phyloP scores from a whole-genome alignment of 2,113 vertebrate genomes.

The Melanostigma gelatinosum region DNA sequence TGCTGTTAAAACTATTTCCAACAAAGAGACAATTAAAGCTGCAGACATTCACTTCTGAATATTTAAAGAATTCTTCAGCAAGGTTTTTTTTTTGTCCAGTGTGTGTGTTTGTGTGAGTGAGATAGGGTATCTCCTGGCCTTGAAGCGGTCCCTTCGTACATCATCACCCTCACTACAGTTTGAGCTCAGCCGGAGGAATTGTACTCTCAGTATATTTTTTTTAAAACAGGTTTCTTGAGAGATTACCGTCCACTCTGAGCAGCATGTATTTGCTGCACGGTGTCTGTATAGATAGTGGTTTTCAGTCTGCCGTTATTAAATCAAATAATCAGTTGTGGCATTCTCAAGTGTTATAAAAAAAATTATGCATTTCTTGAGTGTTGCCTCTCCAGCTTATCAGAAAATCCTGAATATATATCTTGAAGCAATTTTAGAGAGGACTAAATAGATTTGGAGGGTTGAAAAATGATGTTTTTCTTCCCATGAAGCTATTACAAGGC shows the following conservation, averaged over 20 bases:
- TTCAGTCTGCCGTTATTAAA: background rate
- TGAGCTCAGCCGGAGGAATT: background rate
- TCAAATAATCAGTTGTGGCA: background rate
- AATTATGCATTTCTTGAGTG: background rate
- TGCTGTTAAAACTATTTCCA: background rate
- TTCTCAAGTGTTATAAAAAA: too few species aligned
- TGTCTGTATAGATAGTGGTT: background rate
- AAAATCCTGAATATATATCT: background rate
- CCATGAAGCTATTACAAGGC: background rate
- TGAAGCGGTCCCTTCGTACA: background rate
- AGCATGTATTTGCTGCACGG: background rate
- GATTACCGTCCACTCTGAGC: background rate
- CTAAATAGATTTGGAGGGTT: background rate
- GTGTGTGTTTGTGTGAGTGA: too few species aligned
- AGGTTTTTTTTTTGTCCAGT: background rate
- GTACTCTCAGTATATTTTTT: background rate
- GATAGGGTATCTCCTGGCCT: background rate
- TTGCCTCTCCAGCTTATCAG: background rate
- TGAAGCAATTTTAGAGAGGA: background rate
- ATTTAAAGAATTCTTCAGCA: background rate
- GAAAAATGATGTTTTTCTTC: background rate
- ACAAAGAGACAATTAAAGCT: constrained; percentile 5
- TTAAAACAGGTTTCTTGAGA: background rate
- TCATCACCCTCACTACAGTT: background rate
- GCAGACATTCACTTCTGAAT: constrained; percentile 3